A percentile compares a stretch with the other conserved stretches of the same genome.
phyloP scores from a whole-genome alignment of 2,113 vertebrate genomes.

The Campylorhamphus procurvoides region DNA sequence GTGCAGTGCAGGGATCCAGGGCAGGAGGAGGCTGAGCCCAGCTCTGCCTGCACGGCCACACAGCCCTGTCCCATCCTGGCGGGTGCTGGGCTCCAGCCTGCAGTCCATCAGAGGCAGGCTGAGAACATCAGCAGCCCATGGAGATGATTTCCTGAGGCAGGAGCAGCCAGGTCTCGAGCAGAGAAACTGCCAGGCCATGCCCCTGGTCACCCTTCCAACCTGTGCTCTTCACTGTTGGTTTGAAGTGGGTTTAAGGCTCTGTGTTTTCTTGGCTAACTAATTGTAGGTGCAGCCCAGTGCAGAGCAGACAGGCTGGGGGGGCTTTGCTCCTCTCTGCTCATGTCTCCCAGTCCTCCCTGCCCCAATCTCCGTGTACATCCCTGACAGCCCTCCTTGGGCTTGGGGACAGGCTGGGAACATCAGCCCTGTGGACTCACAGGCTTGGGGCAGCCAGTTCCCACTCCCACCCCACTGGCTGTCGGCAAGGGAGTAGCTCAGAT shows the following conservation, averaged over 20 bases:
- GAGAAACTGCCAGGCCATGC: neutral
- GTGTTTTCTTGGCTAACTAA: neutral
- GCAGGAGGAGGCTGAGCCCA: neutral
- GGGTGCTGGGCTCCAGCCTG: neutral
- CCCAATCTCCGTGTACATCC: neutral
- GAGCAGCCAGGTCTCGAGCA: rapidly evolving
- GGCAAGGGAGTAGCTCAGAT: neutral
- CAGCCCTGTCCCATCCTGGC: neutral
- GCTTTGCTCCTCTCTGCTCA: neutral
- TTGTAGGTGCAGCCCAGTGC: neutral
- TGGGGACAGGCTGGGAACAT: neutral
- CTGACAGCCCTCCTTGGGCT: neutral
- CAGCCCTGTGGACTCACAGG: rapidly evolving
- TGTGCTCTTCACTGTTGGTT: rapidly evolving
- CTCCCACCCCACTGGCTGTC: neutral
- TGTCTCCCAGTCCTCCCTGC: neutral
- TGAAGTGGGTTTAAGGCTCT: neutral
- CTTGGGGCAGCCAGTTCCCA: rapidly evolving
- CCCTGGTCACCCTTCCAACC: rapidly evolving
- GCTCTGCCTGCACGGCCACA: neutral
- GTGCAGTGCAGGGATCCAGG: neutral
- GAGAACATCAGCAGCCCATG: neutral
- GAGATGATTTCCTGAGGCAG: neutral
- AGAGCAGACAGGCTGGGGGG: neutral
- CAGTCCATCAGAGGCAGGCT: rapidly evolving